Evolutionary conservation across 2,113 vertebrate species (phyloP).

Genomic region (Seriola dumerili): DNA sequence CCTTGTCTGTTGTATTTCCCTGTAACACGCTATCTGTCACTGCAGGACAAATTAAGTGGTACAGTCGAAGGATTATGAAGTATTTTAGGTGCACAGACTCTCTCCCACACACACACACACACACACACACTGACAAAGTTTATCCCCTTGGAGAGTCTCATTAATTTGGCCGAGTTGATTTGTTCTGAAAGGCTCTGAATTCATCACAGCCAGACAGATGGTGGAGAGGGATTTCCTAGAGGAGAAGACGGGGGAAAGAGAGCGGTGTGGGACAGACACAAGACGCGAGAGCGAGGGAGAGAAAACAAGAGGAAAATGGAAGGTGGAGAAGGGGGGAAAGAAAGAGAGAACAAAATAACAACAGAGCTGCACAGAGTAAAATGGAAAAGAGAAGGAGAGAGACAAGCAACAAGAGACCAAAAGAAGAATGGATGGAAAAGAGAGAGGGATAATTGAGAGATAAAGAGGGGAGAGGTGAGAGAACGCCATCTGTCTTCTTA

Average conservation of each 20-base stretch:
- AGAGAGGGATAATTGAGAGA: slow-evolving; percentile 23
- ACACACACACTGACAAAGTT: slow-evolving; percentile 50
- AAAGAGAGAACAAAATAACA: background rate
- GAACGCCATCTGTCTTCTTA: slow-evolving; percentile 52
- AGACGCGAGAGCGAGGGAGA: background rate
- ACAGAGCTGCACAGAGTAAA: background rate
- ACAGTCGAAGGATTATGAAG: slow-evolving; percentile 58
- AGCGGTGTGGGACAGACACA: slow-evolving; percentile 2
- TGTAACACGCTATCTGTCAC: slow-evolving; percentile 44
- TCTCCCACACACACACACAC: slow-evolving; percentile 11
- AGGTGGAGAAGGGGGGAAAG: slow-evolving; percentile 1
- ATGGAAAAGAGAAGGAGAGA: slow-evolving; percentile 2
- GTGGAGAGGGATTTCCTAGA: slow-evolving; percentile 76
- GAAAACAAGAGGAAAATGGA: slow-evolving; percentile 1
- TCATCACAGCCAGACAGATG: slow-evolving; percentile 74
- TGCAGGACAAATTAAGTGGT: slow-evolving; percentile 59
- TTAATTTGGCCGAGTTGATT: slow-evolving; percentile 75
- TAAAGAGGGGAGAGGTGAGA: slow-evolving; percentile 32
- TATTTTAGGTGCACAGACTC: slow-evolving; percentile 48
- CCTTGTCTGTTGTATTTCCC: slow-evolving; percentile 19
- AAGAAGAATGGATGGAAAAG: slow-evolving; percentile 11
- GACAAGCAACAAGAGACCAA: slow-evolving; percentile 15
- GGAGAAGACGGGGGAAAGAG: slow-evolving; percentile 31
- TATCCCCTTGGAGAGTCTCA: slow-evolving; percentile 68
- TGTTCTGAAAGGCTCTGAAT: slow-evolving; percentile 71